Evolutionary conservation across 2,797 vertebrate genomes (phyloP), one percentile per base, ranked within the genome.

Genomic region (Prionace glauca): DNA sequence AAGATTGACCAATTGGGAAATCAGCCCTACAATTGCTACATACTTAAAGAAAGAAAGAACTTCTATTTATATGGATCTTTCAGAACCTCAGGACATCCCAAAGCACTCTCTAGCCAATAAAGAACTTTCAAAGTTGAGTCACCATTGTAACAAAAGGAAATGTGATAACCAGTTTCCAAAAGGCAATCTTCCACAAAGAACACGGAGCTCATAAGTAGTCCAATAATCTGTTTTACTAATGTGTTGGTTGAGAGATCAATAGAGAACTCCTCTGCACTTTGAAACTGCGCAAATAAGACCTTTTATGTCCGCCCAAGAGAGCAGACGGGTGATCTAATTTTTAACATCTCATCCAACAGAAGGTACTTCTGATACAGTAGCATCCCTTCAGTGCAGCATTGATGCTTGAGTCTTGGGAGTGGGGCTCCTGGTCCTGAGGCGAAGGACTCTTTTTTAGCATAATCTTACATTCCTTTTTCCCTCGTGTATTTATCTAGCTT

Each of bases 1-100:
- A 92, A 91, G 32, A 92, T n/a, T 24, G 90, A 24, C 90, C 62
- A 92, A 67, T n/a, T 67, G 62, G 56, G 87, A 60, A 90, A 84
- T 84, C 24, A 84, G 20, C 81, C 81, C 81, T 20, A 1, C 7
- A 84, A 10, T 26, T 50, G 56, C 29, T 62, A 29, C 29, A 18
- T 90, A 1, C 3, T 41, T 36, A 20, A 67, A 69, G n/a, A 26
- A 32, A n/a, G 5, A 65, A 92, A 92, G 7, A 3, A 92, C 26
- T 62, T 26, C 18, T 5, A 67, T 20, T 67, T 67, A 92, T 9
- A 36, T 67, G 62, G 7, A 3, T 18, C 60, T 36, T 22, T 92
- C 62, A 36, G 18, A 67, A 36, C 18, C 62, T 11, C 62, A 92
- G 36, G 20, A 22, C n/a, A 36, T n/a, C n/a, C 7, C 18, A 41